Percentiles rank a stretch among this genome's conserved stretches.
Conservation (phyloP, 2,113 vertebrate genomes). For the Tautogolabrus adspersus region DNA sequence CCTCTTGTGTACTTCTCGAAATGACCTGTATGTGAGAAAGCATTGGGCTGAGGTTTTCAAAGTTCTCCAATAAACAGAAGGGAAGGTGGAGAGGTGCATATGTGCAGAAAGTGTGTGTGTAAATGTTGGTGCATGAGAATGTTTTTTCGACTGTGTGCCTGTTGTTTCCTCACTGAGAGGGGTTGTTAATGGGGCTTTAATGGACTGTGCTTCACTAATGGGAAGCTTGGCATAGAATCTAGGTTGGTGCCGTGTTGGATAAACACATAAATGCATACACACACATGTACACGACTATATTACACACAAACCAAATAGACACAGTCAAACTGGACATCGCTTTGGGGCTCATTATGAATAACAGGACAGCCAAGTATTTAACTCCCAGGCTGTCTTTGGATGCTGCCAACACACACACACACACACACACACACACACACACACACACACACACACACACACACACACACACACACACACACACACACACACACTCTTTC, state of each 20-base stretch:
- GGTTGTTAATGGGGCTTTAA: constrained; percentile 76
- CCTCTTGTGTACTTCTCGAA: constrained; percentile 21
- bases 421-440: constrained; percentile 39
- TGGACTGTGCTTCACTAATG: constrained; percentile 75
- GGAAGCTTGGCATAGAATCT: constrained; percentile 72
- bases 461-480: constrained; percentile 44
- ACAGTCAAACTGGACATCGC: constrained; percentile 74
- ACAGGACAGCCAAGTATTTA: constrained; percentile 79
- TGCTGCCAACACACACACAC: constrained; percentile 74
- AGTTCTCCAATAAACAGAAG: constrained; percentile 48
- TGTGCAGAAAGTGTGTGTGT: constrained; percentile 23
- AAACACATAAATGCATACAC: constrained; percentile 44
- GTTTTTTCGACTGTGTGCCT: constrained; percentile 37
- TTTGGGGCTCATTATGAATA: constrained; percentile 81
- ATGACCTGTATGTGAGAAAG: constrained; percentile 58
- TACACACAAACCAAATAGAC: constrained; percentile 48
- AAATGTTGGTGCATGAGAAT: constrained; percentile 25
- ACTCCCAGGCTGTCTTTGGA: constrained; percentile 74
- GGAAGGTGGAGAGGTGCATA: constrained; percentile 12
- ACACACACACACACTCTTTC: constrained; percentile 26
- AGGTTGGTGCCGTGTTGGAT: constrained; percentile 60
- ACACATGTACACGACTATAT: constrained; percentile 7
- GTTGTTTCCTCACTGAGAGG: constrained; percentile 41
- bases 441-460: constrained; percentile 30
- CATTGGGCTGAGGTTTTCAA: constrained; percentile 33